Evolutionary conservation across 2,888 invertebrate genomes (phyloP).

Genomic region (Hypselothyrea guttata): DNA sequence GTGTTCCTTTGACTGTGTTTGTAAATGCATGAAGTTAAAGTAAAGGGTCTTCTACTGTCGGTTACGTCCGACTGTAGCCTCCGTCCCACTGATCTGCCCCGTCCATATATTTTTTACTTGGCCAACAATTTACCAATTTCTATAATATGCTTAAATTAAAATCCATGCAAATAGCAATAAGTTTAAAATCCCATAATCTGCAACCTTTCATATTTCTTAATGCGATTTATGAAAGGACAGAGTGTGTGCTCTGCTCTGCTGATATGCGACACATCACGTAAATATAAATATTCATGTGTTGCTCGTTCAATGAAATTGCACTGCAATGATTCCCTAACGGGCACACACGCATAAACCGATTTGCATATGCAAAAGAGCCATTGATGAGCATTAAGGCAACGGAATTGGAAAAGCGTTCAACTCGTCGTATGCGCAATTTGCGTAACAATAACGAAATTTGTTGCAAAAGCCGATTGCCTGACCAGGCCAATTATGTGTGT

Average conservation of each 20-base stretch:
- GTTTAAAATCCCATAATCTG: too few relatives aligned
- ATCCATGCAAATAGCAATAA: too few relatives aligned
- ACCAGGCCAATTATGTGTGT: conserved; percentile 22
- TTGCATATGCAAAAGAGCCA: conserved; percentile 23
- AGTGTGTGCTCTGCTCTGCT: not conserved
- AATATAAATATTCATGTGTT: conserved; percentile 48
- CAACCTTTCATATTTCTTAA: not conserved
- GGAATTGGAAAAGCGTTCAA: conserved; percentile 18
- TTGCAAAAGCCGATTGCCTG: conserved; percentile 27
- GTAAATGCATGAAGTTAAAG: too few relatives aligned
- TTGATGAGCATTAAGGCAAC: conserved; percentile 2
- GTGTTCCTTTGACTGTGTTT: too few relatives aligned
- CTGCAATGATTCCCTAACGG: conserved; percentile 5
- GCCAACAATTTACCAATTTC: too few relatives aligned
- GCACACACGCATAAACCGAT: not conserved
- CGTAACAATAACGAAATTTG: conserved; percentile 13
- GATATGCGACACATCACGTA: conserved; percentile 3
- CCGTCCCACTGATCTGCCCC: too few relatives aligned
- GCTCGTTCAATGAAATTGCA: conserved; percentile 36
- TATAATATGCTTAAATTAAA: too few relatives aligned
- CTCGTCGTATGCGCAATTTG: conserved; percentile 44
- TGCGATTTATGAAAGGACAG: not conserved
- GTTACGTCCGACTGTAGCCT: too few relatives aligned
- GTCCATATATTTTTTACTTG: too few relatives aligned
- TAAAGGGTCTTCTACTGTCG: too few relatives aligned